Evolutionary conservation across 2,797 vertebrate species (phyloP).

Genomic region (Poeciliopsis turneri): DNA sequence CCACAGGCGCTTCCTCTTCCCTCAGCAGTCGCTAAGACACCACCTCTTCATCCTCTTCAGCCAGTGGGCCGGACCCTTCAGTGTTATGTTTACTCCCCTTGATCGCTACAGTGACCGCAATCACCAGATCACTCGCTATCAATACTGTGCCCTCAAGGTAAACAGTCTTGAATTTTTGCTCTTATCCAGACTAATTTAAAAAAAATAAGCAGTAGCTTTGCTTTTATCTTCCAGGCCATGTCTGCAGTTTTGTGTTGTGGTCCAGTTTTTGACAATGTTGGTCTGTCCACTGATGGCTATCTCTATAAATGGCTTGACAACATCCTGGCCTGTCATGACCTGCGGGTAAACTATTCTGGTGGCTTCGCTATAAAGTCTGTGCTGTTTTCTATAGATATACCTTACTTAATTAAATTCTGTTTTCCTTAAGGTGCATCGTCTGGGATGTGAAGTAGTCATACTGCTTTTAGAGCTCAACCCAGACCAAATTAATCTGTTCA

Average conservation of each 20-base stretch:
- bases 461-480: slow-evolving; percentile 95
- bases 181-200: not conserved
- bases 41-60: slow-evolving; percentile 99
- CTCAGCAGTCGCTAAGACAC: slow-evolving; percentile 96
- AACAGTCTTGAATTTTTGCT: not conserved
- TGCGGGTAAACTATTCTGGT: slow-evolving; percentile 83
- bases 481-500: slow-evolving; percentile 97
- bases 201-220: not conserved
- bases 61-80: slow-evolving; percentile 99
- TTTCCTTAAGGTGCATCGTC: slow-evolving; percentile 89
- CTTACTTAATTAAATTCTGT: slow-evolving; percentile 8
- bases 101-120: slow-evolving; percentile 98
- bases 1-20: slow-evolving; percentile 97
- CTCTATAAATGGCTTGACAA: slow-evolving; percentile 99
- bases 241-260: slow-evolving; percentile 97
- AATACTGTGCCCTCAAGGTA: slow-evolving; percentile 98
- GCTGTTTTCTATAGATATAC: not conserved
- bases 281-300: slow-evolving; percentile 96
- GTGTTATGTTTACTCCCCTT: slow-evolving; percentile 98
- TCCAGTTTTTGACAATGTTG: slow-evolving; percentile 98
- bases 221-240: slow-evolving; percentile 87
- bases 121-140: slow-evolving; percentile 98
- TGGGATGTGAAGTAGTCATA: slow-evolving; percentile 97
- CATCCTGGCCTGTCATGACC: slow-evolving; percentile 96
- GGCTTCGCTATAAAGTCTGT: not conserved